Base-by-base conservation (phyloP, 1,140 invertebrate species). In the Aphidius ervi region DNA sequence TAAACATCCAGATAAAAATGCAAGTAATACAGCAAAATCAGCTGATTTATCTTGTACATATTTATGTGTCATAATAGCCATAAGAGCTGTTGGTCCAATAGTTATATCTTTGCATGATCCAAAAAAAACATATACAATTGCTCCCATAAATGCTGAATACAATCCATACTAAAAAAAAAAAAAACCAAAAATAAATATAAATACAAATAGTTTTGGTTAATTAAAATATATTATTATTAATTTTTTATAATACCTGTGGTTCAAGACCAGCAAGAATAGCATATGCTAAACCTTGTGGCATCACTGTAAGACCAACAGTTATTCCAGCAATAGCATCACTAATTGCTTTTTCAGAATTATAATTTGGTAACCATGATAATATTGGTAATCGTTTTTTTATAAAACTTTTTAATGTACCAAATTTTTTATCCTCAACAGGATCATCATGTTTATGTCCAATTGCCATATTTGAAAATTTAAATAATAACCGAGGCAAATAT, bases 41-140 rank as follows among this genome's bases (percentile, higher is more conserved):
- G 82, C 80, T 70, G 87, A 88, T 63, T 85, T 82, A 31, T 83
- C 84, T 59, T 83, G 79, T 52, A 88, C 84, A 73, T 88, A 86
- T 64, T 90, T 85, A 65, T 88, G 86, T 2, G 91, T 93, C 88
- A 93, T 91, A 9, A 93, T 76, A 2, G 90, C 86, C 82, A 93
- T 86, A 23, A 94, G 80, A 0, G 92, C 91, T 1, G 91, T 93
- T 0, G 92, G 92, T 10, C 92, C 92, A 64, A 94, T 88, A 1
- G 93, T 95, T 58, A 96, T 91, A 73, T 95, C 93, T 68, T 93
- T 93, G 69, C 92, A 92, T 5, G 91, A 93, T 23, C 95, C 94
- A 67, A 97, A 87, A 57, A 97, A 69, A 52, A 88, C 86, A 77
- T 97, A 97, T n/a, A 97, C 82, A 74, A 96, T 92, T 65, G 91